Conservation (phyloP, 2,888 invertebrate species). For the Dioctria rufipes region DNA sequence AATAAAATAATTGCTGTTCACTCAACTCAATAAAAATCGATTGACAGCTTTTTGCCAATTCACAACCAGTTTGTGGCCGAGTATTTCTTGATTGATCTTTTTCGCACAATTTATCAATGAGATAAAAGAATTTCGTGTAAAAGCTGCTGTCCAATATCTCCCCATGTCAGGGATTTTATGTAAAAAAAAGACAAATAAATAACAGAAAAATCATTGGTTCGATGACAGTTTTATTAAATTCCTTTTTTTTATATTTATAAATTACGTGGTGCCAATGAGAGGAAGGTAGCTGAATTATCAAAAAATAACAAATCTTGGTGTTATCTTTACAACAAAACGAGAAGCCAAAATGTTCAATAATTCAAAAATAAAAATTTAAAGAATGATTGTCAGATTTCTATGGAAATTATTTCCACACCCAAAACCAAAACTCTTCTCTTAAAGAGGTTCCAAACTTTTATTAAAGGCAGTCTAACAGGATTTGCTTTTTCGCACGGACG, state of each 20-base stretch:
- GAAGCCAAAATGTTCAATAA: background rate
- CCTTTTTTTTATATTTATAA: too few relatives aligned
- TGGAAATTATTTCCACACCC: background rate
- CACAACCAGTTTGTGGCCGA: slow-evolving; percentile 1
- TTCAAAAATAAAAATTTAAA: background rate
- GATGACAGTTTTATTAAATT: slow-evolving; percentile 9
- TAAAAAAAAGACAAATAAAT: slow-evolving; percentile 19
- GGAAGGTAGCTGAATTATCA: background rate
- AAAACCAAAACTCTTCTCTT: background rate
- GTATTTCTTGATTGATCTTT: background rate
- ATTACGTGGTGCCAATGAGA: too few relatives aligned
- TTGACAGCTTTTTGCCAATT: slow-evolving; percentile 12
- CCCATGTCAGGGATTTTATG: slow-evolving; percentile 24
- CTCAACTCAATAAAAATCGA: background rate
- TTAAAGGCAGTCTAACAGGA: background rate
- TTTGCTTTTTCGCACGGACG: background rate
- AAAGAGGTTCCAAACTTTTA: background rate
- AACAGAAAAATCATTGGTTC: background rate
- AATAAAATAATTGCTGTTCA: background rate
- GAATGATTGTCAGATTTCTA: background rate
- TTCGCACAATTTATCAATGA: background rate
- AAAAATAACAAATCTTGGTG: background rate
- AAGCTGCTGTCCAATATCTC: background rate
- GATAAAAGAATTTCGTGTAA: slow-evolving; percentile 24
- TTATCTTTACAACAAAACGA: background rate